A percentile compares a stretch with the other conserved stretches of the same genome.
Conservation (phyloP, 2,888 invertebrate species). For the Lamproptera curius region DNA sequence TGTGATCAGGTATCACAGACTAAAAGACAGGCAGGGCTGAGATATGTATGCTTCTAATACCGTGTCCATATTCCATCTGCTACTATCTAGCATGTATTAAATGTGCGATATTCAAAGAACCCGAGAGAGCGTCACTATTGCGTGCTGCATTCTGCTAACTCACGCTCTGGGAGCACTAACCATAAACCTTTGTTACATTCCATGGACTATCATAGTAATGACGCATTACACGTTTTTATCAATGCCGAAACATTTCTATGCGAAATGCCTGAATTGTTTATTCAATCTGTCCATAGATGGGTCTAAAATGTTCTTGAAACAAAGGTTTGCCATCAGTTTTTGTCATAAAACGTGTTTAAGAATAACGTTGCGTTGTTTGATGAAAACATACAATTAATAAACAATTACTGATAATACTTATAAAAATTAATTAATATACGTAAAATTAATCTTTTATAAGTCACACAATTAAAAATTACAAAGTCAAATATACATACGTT, state of each 20-base stretch:
- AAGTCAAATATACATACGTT: no score
- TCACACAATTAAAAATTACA: no score
- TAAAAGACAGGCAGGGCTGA: no score
- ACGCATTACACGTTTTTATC: conserved; percentile 1
- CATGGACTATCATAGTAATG: conserved; percentile 25
- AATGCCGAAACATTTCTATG: not conserved
- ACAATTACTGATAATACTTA: no score
- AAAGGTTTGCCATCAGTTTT: not conserved
- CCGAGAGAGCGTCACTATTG: conserved; percentile 3
- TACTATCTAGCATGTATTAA: no score
- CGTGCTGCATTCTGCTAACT: conserved; percentile 22
- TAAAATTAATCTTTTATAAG: no score
- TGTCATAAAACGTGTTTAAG: no score
- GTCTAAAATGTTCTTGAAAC: not conserved
- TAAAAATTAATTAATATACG: no score
- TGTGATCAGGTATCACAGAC: no score
- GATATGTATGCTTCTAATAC: no score
- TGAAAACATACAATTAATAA: not conserved
- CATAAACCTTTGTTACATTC: conserved; percentile 28
- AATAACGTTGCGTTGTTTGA: not conserved
- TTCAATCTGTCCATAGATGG: not conserved
- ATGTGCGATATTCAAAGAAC: conserved; percentile 24
- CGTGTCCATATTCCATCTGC: no score
- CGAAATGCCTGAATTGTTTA: no score
- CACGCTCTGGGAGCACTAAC: conserved; percentile 32